Evolutionary conservation across 2,888 invertebrate species (phyloP), one percentile per base, ranked within the genome.

Genomic region (Cerastis rubricosa): DNA sequence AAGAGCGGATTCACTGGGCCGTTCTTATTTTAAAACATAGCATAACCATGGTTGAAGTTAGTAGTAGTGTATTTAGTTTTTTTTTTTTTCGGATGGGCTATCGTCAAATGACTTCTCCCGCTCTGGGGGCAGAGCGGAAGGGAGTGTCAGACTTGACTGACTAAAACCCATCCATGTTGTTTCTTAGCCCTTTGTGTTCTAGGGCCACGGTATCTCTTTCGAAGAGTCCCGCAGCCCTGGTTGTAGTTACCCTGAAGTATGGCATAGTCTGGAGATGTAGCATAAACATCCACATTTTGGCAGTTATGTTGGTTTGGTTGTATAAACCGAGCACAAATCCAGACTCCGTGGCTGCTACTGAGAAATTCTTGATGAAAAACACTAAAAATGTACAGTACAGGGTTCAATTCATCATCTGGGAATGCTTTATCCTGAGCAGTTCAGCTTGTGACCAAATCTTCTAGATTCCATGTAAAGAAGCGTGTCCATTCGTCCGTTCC

Each of bases 21-120:
- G 76, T 72, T 78, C 66, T 70, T 68, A 81, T 83, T 84, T 76
- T 85, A 85, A 87, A 89, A 89, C 88, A 9, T 61, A 61, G 9
- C 8, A 61, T 57, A 57, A 25, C 61, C 19, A 35, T 19, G 35
- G 29, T 9, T 35, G 0, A 22, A 61, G 1, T n/a, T n/a, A n/a
- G n/a, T n/a, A n/a, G n/a, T n/a, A n/a, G n/a, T n/a, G n/a, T n/a
- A n/a, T n/a, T n/a, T n/a, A n/a, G n/a, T n/a, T n/a, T n/a, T n/a
- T n/a, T n/a, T n/a, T n/a, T n/a, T n/a, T n/a, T n/a, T n/a, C n/a
- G n/a, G n/a, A n/a, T n/a, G n/a, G n/a, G n/a, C n/a, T n/a, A n/a
- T n/a, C n/a, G n/a, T n/a, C n/a, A n/a, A n/a, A n/a, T n/a, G n/a
- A n/a, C n/a, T n/a, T n/a, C n/a, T n/a, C n/a, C n/a, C n/a, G n/a